Percentiles rank a stretch among this genome's conserved stretches.
phyloP scores from a whole-genome alignment of 2,797 vertebrate genomes.

The Melanotaenia maccullochi region DNA sequence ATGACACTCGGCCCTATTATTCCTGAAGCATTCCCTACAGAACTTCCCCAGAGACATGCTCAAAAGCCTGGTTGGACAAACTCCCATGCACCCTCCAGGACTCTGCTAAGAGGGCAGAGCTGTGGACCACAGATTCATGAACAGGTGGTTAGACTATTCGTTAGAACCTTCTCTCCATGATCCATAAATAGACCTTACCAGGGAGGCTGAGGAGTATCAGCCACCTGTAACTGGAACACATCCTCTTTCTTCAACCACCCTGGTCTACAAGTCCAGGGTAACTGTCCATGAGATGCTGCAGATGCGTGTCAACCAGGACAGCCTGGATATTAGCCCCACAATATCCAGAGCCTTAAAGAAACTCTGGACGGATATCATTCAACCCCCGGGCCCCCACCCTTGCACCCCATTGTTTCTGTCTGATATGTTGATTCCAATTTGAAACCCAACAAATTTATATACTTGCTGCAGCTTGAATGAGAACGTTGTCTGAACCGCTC shows the following conservation, averaged over 20 bases:
- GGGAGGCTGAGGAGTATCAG: not conserved
- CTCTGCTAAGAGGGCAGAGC: not conserved
- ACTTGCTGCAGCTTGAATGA: constrained; percentile 16
- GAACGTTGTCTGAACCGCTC: constrained; percentile 15
- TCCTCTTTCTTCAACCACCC: too few species aligned
- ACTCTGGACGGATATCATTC: too few species aligned
- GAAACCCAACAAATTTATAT: not conserved
- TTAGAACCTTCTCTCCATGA: not conserved
- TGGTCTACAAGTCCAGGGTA: too few species aligned
- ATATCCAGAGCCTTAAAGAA: not conserved
- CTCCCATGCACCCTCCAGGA: not conserved
- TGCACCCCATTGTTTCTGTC: not conserved
- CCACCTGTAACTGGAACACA: not conserved
- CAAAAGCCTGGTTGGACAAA: not conserved
- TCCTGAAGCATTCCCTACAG: too few species aligned
- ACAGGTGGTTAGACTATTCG: too few species aligned
- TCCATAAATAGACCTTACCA: too few species aligned
- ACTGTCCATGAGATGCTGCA: too few species aligned
- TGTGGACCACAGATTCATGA: not conserved
- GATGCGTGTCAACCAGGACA: too few species aligned
- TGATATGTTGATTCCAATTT: not conserved
- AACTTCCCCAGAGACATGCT: too few species aligned
- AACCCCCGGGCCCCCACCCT: too few species aligned
- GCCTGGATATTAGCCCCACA: not conserved
- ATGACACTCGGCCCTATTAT: too few species aligned